Base-by-base conservation (phyloP, 1,140 invertebrate genomes). In the Drosophila mauritiana region DNA sequence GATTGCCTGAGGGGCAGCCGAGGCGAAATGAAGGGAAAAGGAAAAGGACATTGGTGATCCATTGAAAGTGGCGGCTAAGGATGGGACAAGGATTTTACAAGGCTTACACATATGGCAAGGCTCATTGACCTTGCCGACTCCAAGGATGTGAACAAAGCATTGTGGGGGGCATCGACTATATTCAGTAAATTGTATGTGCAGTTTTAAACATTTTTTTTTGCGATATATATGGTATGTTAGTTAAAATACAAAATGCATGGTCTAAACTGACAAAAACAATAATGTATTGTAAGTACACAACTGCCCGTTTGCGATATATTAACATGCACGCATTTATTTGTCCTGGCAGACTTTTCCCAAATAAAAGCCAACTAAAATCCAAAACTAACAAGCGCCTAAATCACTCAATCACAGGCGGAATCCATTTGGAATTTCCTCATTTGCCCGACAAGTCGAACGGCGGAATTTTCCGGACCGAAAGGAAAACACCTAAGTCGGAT, bases 41-140 rank as follows among this genome's bases (percentile, higher is more conserved):
- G 22, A 34, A 12, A 8, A 17, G 54, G 39, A 56, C 39, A 27
- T 13, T 34, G 25, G 25, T 34, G 25, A 51, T 51, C 48, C 48
- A 34, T 51, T 34, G n/a, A 51, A 31, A 34, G 48, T 34, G 13
- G 25, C 48, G 3, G 4, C 3, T 10, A 27, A n/a, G 34, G 12
- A 20, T 10, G 56, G 40, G 40, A 15, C 13, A 36, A 27, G 55
- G 42, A 62, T 20, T 37, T 39, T 1, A n/a, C 12, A 39, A 45
- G 52, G 31, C 37, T 22, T 46, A 56, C 54, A 62, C 81, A 84
- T 85, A 80, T 70, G 78, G 56, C 82, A 78, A 65, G 82, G 48
- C 68, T 74, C 68, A 85, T 85, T 85, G 81, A 68, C 61, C 68
- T n/a, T 11, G 3, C 3, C 27, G 22, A 27, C 13, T 31, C n/a